Percentiles rank a stretch among this genome's conserved stretches.
Conservation (phyloP, 2,888 invertebrate species). For the Fragum whitleyi region DNA sequence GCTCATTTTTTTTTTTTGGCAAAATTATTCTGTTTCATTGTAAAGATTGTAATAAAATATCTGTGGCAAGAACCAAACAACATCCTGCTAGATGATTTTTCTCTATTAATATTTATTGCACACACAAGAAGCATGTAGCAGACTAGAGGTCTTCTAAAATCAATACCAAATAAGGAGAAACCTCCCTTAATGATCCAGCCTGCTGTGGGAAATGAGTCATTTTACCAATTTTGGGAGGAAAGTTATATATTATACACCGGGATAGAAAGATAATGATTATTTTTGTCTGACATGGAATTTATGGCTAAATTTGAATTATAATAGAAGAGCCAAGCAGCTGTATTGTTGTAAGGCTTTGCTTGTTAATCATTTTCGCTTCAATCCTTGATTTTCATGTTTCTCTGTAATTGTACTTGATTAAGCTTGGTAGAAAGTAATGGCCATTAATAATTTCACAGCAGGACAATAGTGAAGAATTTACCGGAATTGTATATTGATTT, state of each 20-base stretch:
- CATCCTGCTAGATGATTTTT: background rate
- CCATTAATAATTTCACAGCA: no score
- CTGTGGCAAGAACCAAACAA: background rate
- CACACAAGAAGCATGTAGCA: constrained; percentile 15
- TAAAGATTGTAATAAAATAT: no score
- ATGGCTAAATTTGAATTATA: background rate
- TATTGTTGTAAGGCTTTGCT: no score
- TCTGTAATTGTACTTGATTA: no score
- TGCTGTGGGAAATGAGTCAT: constrained; percentile 8
- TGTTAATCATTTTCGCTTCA: no score
- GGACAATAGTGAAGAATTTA: no score
- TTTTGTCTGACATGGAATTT: background rate
- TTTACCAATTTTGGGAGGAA: background rate
- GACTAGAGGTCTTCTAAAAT: constrained; percentile 8
- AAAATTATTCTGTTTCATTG: no score
- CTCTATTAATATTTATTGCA: constrained; percentile 26
- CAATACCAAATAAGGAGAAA: constrained; percentile 12
- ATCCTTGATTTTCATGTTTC: no score
- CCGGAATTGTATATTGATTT: no score
- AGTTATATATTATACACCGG: background rate
- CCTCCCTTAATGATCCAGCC: background rate
- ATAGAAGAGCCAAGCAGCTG: no score
- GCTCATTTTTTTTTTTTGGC: no score
- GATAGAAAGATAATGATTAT: background rate
- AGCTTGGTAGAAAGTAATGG: no score